Percentiles rank a stretch among this genome's conserved stretches.
phyloP scores from a whole-genome alignment of 2,888 invertebrate genomes.

The Chrysolina haemoptera region DNA sequence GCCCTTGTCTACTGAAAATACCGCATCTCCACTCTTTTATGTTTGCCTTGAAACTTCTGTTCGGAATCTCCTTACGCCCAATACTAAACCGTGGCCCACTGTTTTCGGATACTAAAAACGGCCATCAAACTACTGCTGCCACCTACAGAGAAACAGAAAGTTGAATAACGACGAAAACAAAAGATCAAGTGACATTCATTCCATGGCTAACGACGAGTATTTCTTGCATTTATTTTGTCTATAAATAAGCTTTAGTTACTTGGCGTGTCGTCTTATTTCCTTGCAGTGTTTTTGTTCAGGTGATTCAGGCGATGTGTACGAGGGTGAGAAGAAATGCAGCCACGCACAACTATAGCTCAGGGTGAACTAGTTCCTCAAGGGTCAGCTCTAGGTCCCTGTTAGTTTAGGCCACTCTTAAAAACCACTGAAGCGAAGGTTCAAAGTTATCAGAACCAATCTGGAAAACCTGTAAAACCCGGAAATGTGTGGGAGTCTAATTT shows the following conservation, averaged over 20 bases:
- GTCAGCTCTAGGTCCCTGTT: not conserved
- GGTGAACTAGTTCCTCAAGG: not conserved
- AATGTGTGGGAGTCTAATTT: no score
- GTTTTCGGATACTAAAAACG: slow-evolving; percentile 5
- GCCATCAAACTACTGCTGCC: slow-evolving; percentile 8
- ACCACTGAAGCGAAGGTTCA: no score
- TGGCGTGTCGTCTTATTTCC: slow-evolving; percentile 4
- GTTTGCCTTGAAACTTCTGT: not conserved
- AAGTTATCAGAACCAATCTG: no score
- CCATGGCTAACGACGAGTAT: slow-evolving; percentile 17
- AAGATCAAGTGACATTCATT: slow-evolving; percentile 20
- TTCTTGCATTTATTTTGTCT: slow-evolving; percentile 10
- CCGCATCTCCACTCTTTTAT: not conserved
- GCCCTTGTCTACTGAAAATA: no score
- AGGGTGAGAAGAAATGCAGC: no score
- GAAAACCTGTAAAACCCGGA: no score
- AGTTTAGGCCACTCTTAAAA: not conserved
- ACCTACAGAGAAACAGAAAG: slow-evolving; percentile 21
- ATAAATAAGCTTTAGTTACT: slow-evolving; percentile 6
- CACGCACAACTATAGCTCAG: not conserved
- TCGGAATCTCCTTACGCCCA: not conserved
- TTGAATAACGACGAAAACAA: slow-evolving; percentile 17
- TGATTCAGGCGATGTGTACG: slow-evolving; percentile 1
- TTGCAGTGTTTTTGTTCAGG: not conserved
- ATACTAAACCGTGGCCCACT: slow-evolving; percentile 11